A percentile compares a stretch with the other conserved stretches of the same genome.
Evolutionary conservation across 2,888 invertebrate genomes (phyloP).

Genomic region (Chouioia cunea): DNA sequence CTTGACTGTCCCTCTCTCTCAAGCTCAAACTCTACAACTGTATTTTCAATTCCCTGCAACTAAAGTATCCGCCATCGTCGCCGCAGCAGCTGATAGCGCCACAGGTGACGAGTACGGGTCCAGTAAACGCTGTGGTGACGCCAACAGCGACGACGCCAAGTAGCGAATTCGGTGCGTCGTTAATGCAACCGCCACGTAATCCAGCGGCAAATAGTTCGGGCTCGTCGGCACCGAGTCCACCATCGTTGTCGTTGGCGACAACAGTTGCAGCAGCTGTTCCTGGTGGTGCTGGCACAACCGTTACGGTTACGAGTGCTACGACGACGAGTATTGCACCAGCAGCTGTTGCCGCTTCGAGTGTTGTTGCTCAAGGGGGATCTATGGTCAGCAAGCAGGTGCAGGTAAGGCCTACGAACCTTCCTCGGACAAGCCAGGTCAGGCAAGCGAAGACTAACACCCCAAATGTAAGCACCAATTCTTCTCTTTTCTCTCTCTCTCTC

Average conservation of each 20-base stretch:
- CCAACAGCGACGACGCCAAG: constrained; percentile 15
- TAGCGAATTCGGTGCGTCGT: not conserved
- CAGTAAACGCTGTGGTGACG: constrained; percentile 59
- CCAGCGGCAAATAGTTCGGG: not conserved
- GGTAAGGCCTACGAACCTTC: constrained; percentile 71
- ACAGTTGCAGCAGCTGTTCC: not conserved
- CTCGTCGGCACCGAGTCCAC: too few relatives aligned
- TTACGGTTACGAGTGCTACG: not conserved
- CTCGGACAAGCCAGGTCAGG: constrained; percentile 69
- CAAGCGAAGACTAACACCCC: constrained; percentile 69
- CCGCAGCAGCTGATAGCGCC: constrained; percentile 74
- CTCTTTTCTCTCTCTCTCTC: constrained; percentile 14
- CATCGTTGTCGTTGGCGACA: too few relatives aligned
- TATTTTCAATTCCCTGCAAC: not conserved
- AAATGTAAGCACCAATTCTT: constrained; percentile 65
- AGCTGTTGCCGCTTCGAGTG: constrained; percentile 15
- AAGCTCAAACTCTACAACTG: too few relatives aligned
- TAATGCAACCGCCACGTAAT: not conserved
- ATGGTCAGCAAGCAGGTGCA: constrained; percentile 76
- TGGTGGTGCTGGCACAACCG: not conserved
- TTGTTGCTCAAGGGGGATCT: constrained; percentile 26
- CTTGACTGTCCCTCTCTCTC: not conserved
- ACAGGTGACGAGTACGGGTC: constrained; percentile 68
- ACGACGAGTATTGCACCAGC: constrained; percentile 1
- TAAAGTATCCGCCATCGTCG: constrained; percentile 82